These are phyloP conservation scores for Ptychobarbus kaznakovi DNA, from an alignment of 2,797 vertebrate species.

Conservation along the genomic window DNA sequence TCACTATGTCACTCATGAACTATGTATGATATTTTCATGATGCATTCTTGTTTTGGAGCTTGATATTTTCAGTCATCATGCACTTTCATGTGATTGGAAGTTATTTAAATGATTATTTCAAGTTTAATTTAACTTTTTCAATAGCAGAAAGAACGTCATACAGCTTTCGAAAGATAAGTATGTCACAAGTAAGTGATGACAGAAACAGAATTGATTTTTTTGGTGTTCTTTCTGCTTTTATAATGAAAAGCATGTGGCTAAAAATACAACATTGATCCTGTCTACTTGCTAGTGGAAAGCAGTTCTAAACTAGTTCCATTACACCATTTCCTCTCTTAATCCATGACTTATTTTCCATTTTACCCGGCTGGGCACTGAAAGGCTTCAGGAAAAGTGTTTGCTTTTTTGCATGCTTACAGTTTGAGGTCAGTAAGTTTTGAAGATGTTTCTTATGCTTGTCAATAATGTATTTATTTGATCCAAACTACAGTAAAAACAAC, in stretches of 20 bases:
- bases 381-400: background rate
- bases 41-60: background rate
- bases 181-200: background rate
- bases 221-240: background rate
- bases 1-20: background rate
- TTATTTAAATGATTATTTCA: too few relatives aligned
- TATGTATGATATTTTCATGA: background rate
- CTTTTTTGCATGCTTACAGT: background rate
- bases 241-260: background rate
- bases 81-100: background rate
- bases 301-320: slow-evolving; percentile 21
- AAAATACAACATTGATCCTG: background rate
- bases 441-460: background rate
- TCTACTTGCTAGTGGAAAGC: background rate
- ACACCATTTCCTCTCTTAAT: slow-evolving; percentile 11
- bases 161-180: background rate
- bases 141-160: background rate
- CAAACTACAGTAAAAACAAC: background rate
- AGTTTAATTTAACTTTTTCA: too few relatives aligned
- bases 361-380: background rate
- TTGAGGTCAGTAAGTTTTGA: background rate
- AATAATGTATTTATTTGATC: background rate
- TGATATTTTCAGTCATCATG: background rate
- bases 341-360: slow-evolving; percentile 34
- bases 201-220: background rate